These are phyloP conservation scores for Aspidapion aeneum DNA, from an alignment of 2,888 invertebrate species.

Conservation along the genomic window DNA sequence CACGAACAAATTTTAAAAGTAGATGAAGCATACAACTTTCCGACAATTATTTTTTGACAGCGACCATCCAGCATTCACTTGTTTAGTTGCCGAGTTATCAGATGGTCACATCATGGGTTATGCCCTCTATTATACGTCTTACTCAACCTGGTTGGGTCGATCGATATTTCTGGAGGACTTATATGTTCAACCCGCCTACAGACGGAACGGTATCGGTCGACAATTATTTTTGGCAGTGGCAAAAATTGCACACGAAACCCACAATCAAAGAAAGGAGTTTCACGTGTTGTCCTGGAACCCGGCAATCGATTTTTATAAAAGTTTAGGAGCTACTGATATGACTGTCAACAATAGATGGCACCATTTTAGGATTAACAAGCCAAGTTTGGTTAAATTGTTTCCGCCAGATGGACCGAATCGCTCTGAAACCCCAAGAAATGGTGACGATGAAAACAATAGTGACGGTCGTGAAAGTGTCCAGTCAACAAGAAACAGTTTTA, in stretches of 20 bases:
- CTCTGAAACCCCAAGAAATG: background rate
- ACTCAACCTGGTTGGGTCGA: constrained; percentile 84
- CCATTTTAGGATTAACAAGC: constrained; percentile 54
- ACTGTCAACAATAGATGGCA: constrained; percentile 67
- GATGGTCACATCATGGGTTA: constrained; percentile 62
- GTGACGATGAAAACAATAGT: background rate
- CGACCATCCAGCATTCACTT: constrained; percentile 62
- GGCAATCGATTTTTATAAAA: constrained; percentile 71
- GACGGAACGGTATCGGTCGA: constrained; percentile 64
- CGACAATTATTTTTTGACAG: too few species aligned
- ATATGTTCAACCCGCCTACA: constrained; percentile 65
- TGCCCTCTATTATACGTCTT: constrained; percentile 74
- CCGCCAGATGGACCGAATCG: background rate
- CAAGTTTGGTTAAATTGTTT: constrained; percentile 41
- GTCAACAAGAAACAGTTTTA: background rate
- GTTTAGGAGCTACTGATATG: constrained; percentile 63
- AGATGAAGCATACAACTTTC: too few species aligned
- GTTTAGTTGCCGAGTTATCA: constrained; percentile 63
- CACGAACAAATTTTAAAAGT: too few species aligned
- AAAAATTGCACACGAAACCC: constrained; percentile 55
- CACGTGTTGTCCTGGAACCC: constrained; percentile 83
- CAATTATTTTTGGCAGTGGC: constrained; percentile 64
- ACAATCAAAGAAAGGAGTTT: constrained; percentile 65
- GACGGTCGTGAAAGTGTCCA: background rate
- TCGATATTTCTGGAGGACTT: constrained; percentile 82